Conservation (phyloP, 2,797 vertebrate species). For the Melanogrammus aeglefinus region DNA sequence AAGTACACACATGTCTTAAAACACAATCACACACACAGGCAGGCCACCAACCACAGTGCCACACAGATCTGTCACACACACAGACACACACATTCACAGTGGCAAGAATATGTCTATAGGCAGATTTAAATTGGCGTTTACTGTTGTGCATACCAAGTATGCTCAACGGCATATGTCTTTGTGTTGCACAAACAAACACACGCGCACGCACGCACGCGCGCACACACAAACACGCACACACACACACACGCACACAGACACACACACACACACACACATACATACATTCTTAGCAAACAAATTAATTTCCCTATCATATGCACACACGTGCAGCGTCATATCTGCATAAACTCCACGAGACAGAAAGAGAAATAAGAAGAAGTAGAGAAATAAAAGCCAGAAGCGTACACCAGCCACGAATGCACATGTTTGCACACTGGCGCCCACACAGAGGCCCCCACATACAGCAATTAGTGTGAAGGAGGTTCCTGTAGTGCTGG, state of each 20-base stretch:
- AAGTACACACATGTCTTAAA: too few relatives aligned
- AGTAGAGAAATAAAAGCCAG: neutral
- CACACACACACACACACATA: too few relatives aligned
- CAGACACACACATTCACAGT: neutral
- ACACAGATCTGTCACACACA: too few relatives aligned
- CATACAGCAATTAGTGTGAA: constrained; percentile 53
- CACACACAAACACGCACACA: too few relatives aligned
- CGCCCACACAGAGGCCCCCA: constrained; percentile 19
- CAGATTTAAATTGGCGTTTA: neutral
- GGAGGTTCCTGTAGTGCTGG: constrained; percentile 51
- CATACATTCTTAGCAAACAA: too few relatives aligned
- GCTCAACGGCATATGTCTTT: neutral
- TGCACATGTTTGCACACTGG: neutral
- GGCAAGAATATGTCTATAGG: neutral
- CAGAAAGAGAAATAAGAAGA: too few relatives aligned
- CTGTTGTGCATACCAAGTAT: neutral
- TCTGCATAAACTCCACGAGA: neutral
- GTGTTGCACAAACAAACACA: neutral
- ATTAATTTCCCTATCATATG: neutral
- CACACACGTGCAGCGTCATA: neutral
- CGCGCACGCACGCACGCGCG: too few relatives aligned
- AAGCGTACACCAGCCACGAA: neutral
- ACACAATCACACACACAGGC: too few relatives aligned
- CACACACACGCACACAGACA: too few relatives aligned
- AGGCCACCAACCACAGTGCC: too few relatives aligned